phyloP scores from a whole-genome alignment of 2,113 vertebrate species.

The Otocyon megalotis region DNA sequence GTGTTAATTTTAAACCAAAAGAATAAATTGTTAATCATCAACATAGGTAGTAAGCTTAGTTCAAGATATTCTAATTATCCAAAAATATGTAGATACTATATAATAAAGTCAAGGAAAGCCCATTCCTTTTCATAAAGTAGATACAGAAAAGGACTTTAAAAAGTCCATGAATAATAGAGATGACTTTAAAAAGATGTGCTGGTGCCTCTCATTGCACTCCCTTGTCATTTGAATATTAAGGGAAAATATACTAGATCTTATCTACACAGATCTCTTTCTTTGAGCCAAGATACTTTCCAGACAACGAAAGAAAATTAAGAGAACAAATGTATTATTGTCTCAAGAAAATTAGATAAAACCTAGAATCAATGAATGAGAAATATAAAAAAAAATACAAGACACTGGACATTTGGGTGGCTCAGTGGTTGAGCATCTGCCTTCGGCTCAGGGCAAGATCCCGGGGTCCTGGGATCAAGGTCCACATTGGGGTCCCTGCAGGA shows the following conservation, averaged over 20 bases:
- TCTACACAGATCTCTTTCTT: neutral
- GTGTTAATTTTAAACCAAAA: constrained; percentile 24
- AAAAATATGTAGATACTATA: neutral
- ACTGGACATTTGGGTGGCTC: too few relatives aligned
- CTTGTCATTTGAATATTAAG: neutral
- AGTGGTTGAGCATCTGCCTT: too few relatives aligned
- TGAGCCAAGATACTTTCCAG: neutral
- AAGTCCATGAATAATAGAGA: neutral
- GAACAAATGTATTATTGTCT: neutral
- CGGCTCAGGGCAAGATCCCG: too few relatives aligned
- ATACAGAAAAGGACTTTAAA: neutral
- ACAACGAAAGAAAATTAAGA: neutral
- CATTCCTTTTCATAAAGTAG: neutral
- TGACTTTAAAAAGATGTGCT: neutral
- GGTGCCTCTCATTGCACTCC: accelerated
- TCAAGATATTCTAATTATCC: neutral
- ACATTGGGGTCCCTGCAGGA: too few relatives aligned
- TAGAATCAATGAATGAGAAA: neutral
- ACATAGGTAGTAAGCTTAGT: neutral
- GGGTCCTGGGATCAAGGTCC: too few relatives aligned
- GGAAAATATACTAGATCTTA: neutral
- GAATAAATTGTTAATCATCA: neutral
- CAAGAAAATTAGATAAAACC: neutral
- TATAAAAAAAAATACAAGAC: neutral
- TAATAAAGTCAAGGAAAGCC: neutral